Conservation (phyloP, 2,888 invertebrate species). For the Drosophila differens region DNA sequence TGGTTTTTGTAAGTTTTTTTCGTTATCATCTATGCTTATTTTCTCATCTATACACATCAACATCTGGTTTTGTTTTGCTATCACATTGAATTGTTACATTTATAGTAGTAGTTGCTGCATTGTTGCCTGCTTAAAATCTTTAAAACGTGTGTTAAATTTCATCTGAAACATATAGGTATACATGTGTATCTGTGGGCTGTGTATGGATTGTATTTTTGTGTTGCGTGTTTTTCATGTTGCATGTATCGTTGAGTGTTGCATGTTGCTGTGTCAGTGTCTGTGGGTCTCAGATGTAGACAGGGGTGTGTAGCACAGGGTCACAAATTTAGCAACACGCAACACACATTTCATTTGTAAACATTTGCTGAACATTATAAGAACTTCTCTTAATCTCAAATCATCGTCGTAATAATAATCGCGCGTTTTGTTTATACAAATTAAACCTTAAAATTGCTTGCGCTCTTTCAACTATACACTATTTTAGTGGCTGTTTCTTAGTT, state of each 20-base stretch:
- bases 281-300: constrained; percentile 41
- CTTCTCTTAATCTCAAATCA: constrained; percentile 21
- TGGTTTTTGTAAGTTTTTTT: constrained; percentile 54
- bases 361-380: constrained; percentile 62
- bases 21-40: constrained; percentile 70
- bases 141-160: constrained; percentile 77
- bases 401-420: constrained; percentile 42
- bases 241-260: constrained; percentile 26
- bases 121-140: constrained; percentile 75
- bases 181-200: constrained; percentile 45
- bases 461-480: constrained; percentile 66
- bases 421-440: constrained; percentile 59
- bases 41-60: constrained; percentile 76
- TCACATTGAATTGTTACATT: constrained; percentile 85
- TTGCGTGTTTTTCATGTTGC: constrained; percentile 33
- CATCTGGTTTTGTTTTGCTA: constrained; percentile 83
- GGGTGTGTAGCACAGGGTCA: constrained; percentile 5
- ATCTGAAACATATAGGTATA: constrained; percentile 77
- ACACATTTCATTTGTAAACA: constrained; percentile 53
- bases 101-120: constrained; percentile 83
- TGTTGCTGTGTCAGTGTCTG: constrained; percentile 26
- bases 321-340: constrained; percentile 25
- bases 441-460: constrained; percentile 71
- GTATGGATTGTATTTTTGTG: constrained; percentile 41
- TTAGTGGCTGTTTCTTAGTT: constrained; percentile 78